Percentiles rank a stretch among this genome's conserved stretches.
phyloP scores from a whole-genome alignment of 2,888 invertebrate species.

The Gisinianus flammeolus region DNA sequence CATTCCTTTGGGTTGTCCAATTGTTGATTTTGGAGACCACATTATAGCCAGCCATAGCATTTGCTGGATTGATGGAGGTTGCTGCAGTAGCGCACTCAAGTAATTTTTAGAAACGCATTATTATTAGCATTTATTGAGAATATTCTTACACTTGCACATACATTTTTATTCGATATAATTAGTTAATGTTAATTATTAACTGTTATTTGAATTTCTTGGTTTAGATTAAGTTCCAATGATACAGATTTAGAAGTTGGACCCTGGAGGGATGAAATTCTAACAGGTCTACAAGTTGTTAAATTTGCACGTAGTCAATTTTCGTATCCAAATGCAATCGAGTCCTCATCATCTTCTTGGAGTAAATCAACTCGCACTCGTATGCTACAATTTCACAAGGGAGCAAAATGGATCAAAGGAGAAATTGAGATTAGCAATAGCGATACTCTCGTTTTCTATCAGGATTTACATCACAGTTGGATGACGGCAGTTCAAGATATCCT shows the following conservation, averaged over 20 bases:
- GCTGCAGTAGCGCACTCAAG: conserved; percentile 43
- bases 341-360: conserved; percentile 45
- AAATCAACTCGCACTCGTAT: conserved; percentile 47
- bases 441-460: conserved; percentile 55
- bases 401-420: conserved; percentile 47
- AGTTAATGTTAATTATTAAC: too few relatives aligned
- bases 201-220: too few relatives aligned
- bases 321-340: conserved; percentile 54
- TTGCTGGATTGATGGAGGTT: conserved; percentile 57
- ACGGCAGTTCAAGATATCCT: conserved; percentile 50
- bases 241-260: conserved; percentile 55
- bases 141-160: background rate
- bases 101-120: conserved; percentile 25
- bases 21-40: conserved; percentile 13
- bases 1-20: conserved; percentile 41
- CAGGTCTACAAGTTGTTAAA: conserved; percentile 49
- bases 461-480: conserved; percentile 51
- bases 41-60: conserved; percentile 26
- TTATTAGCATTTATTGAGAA: background rate
- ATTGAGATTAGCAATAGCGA: conserved; percentile 56
- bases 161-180: background rate
- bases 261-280: conserved; percentile 56
- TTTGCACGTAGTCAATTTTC: conserved; percentile 45
- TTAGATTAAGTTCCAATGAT: conserved; percentile 36
- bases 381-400: conserved; percentile 42